These are phyloP conservation scores for Paedocypris sp. DNA, from an alignment of 2,113 vertebrate species.

Conservation along the genomic window DNA sequence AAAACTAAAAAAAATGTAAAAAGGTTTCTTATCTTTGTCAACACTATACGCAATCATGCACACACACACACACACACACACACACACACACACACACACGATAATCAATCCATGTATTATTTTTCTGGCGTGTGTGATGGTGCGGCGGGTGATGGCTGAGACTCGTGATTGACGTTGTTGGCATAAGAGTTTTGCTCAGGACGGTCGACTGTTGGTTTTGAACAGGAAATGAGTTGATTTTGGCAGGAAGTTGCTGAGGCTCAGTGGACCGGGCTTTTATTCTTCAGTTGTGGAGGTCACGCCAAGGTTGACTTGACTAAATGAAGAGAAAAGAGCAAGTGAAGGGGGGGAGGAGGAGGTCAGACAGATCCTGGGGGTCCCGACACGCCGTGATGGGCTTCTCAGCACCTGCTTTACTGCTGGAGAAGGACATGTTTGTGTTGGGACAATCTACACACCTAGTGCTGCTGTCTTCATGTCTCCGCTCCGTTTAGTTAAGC, in stretches of 20 bases:
- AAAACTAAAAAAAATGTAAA: no score
- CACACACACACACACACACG: no score
- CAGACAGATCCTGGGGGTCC: conserved; percentile 61
- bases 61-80: no score
- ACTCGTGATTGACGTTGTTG: no score
- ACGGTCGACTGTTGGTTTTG: background rate
- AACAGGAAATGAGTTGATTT: background rate
- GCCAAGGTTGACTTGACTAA: conserved; percentile 24
- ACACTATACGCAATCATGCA: no score
- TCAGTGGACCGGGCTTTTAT: background rate
- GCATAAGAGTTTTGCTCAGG: background rate
- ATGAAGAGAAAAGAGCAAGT: conserved; percentile 34
- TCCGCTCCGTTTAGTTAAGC: no score
- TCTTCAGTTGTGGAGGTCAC: background rate
- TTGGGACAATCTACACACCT: no score
- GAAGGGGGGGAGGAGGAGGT: conserved; percentile 41
- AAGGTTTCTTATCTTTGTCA: no score
- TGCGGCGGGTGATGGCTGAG: no score
- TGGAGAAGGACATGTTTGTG: conserved; percentile 23
- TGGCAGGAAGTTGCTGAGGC: background rate
- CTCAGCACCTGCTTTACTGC: conserved; percentile 32
- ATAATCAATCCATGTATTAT: no score
- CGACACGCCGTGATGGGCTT: conserved; percentile 57
- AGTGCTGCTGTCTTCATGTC: no score
- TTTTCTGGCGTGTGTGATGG: no score